Conservation (phyloP, 2,113 vertebrate genomes). For the Tetrao urogallus region DNA sequence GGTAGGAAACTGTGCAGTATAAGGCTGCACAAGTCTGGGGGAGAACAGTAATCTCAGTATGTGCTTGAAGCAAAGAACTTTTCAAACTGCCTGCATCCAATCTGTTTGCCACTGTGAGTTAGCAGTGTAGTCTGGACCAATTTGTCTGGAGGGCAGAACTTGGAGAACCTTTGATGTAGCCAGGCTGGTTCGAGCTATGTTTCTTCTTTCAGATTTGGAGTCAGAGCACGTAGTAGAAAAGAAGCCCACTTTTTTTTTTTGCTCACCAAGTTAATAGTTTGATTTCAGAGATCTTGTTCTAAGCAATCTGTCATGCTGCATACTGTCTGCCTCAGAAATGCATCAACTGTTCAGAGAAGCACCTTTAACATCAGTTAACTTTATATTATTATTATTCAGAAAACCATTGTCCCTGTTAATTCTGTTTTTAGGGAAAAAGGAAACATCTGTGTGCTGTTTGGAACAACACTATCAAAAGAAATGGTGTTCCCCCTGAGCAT, state of each 20-base stretch:
- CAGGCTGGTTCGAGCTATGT: accelerated
- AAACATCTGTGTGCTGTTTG: not conserved
- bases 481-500: not conserved
- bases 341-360: not conserved
- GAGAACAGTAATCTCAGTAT: not conserved
- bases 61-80: not conserved
- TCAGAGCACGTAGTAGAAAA: not conserved
- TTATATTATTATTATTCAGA: not conserved
- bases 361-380: not conserved
- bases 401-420: not conserved
- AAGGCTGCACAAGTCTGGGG: not conserved
- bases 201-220: not conserved
- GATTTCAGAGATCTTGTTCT: not conserved
- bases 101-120: not conserved
- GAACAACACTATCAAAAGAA: not conserved
- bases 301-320: not conserved
- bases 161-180: not conserved
- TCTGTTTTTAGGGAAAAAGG: not conserved
- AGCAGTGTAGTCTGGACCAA: not conserved
- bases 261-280: not conserved
- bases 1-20: not conserved
- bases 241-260: not conserved
- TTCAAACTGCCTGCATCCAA: not conserved
- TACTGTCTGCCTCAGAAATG: not conserved
- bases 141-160: not conserved